phyloP scores from a whole-genome alignment of 1,140 invertebrate species.

The Eupristina koningsbergeri region DNA sequence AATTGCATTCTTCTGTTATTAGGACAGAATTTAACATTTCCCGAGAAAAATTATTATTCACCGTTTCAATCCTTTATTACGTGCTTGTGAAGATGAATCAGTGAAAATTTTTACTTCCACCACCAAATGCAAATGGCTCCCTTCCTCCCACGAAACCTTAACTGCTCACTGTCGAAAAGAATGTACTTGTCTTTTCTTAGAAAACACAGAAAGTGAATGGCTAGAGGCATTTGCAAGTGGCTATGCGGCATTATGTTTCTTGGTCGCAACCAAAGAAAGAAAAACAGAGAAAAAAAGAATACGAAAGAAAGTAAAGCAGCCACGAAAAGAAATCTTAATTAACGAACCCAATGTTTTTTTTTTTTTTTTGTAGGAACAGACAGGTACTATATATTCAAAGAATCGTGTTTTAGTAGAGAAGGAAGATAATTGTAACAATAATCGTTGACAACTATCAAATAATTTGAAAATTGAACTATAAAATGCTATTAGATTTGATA shows the following conservation, averaged over 20 bases:
- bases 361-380: conserved; percentile 56
- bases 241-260: not conserved
- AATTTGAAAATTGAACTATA: not conserved
- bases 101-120: conserved; percentile 45
- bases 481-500: not conserved
- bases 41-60: conserved; percentile 36
- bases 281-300: not conserved
- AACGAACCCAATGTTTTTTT: conserved; percentile 68
- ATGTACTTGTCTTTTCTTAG: conserved; percentile 33
- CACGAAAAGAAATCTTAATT: conserved; percentile 70
- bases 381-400: conserved; percentile 61
- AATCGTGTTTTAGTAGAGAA: conserved; percentile 52
- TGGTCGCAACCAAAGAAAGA: not conserved
- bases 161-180: conserved; percentile 54
- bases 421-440: not conserved
- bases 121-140: conserved; percentile 40
- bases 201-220: conserved; percentile 40
- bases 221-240: conserved; percentile 53
- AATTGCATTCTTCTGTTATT: conserved; percentile 2
- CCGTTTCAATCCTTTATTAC: conserved; percentile 42
- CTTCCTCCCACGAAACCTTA: conserved; percentile 37
- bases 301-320: conserved; percentile 38
- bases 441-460: not conserved
- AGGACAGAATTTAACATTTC: not conserved
- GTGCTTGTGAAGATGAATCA: conserved; percentile 38